Conservation (phyloP, 2,113 vertebrate species). For the Labeo catla region DNA sequence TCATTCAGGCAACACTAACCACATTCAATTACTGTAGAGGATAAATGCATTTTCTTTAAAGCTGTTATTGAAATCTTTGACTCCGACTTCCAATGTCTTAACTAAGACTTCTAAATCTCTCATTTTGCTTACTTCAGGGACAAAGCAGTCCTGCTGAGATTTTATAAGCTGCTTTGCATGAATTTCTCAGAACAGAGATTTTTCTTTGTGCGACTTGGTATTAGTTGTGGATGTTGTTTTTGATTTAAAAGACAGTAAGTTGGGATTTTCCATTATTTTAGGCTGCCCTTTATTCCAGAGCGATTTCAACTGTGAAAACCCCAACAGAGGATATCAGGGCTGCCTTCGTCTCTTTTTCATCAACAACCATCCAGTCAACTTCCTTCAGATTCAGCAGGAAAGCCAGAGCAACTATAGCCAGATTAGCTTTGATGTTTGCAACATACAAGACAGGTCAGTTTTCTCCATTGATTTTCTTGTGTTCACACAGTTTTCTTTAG, state of each 20-base stretch:
- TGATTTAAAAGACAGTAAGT: slow-evolving; percentile 21
- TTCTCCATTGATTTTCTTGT: not conserved
- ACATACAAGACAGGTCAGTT: slow-evolving; percentile 88
- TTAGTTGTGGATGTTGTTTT: slow-evolving; percentile 13
- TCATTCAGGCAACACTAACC: slow-evolving; percentile 21
- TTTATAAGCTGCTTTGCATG: slow-evolving; percentile 40
- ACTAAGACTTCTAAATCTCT: slow-evolving; percentile 46
- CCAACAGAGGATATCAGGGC: slow-evolving; percentile 84
- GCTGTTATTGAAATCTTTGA: slow-evolving; percentile 43
- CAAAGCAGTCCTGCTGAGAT: slow-evolving; percentile 44
- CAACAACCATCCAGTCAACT: slow-evolving; percentile 88
- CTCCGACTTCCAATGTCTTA: slow-evolving; percentile 15
- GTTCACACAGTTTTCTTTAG: not conserved
- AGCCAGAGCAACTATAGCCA: slow-evolving; percentile 83
- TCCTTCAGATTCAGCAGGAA: slow-evolving; percentile 84
- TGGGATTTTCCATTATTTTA: slow-evolving; percentile 64
- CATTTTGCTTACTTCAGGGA: slow-evolving; percentile 14
- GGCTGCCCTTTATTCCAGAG: slow-evolving; percentile 81
- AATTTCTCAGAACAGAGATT: slow-evolving; percentile 28
- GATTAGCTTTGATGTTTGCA: slow-evolving; percentile 86
- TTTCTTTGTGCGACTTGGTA: slow-evolving; percentile 14
- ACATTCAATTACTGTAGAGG: slow-evolving; percentile 31
- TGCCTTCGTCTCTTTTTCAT: slow-evolving; percentile 88
- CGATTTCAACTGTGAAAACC: slow-evolving; percentile 79
- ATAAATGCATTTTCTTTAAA: slow-evolving; percentile 38